Base-by-base conservation (phyloP, 1,140 invertebrate species). In the Stegodyphus dumicola region DNA sequence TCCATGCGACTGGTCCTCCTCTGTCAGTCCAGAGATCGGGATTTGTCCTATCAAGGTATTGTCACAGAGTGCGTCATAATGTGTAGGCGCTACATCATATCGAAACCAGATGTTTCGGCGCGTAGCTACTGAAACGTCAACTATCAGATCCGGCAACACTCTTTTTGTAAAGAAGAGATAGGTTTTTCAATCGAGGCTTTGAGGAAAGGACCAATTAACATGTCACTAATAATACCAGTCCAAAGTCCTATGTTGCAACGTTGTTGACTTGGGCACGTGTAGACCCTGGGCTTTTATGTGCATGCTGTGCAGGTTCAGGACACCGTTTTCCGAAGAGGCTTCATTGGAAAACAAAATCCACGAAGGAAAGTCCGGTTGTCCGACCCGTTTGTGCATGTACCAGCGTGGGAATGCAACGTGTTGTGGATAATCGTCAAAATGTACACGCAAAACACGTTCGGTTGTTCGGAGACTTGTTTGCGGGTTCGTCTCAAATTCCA, bases 1-100 rank as follows among this genome's bases (percentile, higher is more conserved):
- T 84, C 87, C 87, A 88, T 15, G 56, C 51, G 11, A 87, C 64
- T 11, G 60, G 49, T 60, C 73, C 53, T 6, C 60, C 73, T 51
- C 71, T 51, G 52, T 51, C 51, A 15, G 52, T 74, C 71, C 71
- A 74, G 15, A 6, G 49, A 52, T 74, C 52, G 6, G 71, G 71
- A 74, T 52, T 52, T 10, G 15, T 51, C 15, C 49, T 74, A 74
- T 51, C 48, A 13, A 74, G 51, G 6, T 74, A 51, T 52, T 74
- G 11, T n/a, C 71, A 7, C 6, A 51, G 7, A 52, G 7, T n/a
- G 52, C 7, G 15, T 10, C 13, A 15, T 52, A 74, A 13, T 74
- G 71, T 13, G 49, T 11, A 52, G 71, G 71, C 5, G 4, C 48
- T 52, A 48, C 71, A 74, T 74, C 71, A n/a, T 51, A 6, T 51